These are phyloP conservation scores for Smittia sp. DNA, from an alignment of 2,888 invertebrate genomes.

Conservation along the genomic window DNA sequence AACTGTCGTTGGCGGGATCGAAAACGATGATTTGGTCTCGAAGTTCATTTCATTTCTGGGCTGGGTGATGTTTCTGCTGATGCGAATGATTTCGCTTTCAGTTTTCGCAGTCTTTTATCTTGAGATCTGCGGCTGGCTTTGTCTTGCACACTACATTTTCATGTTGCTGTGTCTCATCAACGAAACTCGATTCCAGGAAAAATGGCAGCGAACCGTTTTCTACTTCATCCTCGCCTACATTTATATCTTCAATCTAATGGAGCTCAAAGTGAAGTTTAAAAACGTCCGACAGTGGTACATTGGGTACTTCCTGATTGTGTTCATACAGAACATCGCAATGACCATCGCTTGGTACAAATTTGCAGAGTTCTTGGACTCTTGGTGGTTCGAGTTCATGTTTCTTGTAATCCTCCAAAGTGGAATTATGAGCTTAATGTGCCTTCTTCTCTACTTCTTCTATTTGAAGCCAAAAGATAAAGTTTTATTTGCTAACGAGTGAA, in stretches of 20 bases:
- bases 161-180: slow-evolving; percentile 60
- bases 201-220: slow-evolving; percentile 56
- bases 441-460: slow-evolving; percentile 63
- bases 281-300: slow-evolving; percentile 68
- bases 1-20: slow-evolving; percentile 62
- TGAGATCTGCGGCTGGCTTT: slow-evolving; percentile 59
- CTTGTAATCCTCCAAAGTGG: slow-evolving; percentile 61
- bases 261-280: slow-evolving; percentile 75
- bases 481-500: slow-evolving; percentile 49
- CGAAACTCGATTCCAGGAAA: slow-evolving; percentile 26
- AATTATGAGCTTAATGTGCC: slow-evolving; percentile 59
- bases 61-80: slow-evolving; percentile 73
- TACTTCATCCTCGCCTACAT: slow-evolving; percentile 70
- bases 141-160: slow-evolving; percentile 63
- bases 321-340: slow-evolving; percentile 65
- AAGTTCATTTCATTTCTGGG: slow-evolving; percentile 68
- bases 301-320: slow-evolving; percentile 64
- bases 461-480: slow-evolving; percentile 63
- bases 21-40: slow-evolving; percentile 72
- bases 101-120: slow-evolving; percentile 69
- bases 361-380: slow-evolving; percentile 58
- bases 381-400: slow-evolving; percentile 69
- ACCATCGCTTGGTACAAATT: slow-evolving; percentile 66
- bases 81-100: slow-evolving; percentile 67
- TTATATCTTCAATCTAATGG: slow-evolving; percentile 73